Conservation (phyloP, 2,888 invertebrate genomes). For the Ptilodon capucinus region DNA sequence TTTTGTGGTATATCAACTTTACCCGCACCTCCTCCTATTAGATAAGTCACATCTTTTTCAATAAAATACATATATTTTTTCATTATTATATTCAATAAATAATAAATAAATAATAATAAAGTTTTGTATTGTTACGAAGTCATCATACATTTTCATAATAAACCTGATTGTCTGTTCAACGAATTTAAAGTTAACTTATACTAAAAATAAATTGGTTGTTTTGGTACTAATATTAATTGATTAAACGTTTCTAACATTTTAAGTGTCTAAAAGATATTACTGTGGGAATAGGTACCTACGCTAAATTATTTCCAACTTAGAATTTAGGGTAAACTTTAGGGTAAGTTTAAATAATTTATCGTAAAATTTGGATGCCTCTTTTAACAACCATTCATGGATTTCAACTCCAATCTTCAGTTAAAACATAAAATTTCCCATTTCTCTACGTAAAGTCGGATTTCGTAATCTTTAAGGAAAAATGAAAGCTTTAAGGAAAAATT, state of each 20-base stretch:
- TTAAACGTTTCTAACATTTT: background rate
- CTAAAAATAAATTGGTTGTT: background rate
- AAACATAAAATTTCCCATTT: background rate
- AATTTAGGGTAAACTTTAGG: background rate
- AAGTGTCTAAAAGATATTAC: background rate
- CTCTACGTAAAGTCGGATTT: background rate
- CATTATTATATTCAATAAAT: no score
- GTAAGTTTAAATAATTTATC: conserved; percentile 4
- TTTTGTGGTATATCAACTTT: background rate
- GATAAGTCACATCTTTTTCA: background rate
- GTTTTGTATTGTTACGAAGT: no score
- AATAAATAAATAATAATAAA: no score
- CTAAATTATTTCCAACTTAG: background rate
- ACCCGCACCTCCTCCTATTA: background rate
- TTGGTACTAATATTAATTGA: background rate
- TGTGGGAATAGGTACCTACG: background rate
- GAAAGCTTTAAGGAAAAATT: background rate
- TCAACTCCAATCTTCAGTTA: background rate
- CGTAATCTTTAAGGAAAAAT: background rate
- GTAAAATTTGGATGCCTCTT: conserved; percentile 3
- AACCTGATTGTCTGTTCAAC: no score
- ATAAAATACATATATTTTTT: no score
- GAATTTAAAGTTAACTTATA: background rate
- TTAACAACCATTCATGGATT: background rate
- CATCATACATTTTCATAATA: no score